Evolutionary conservation across 64 coral and sea anemone genomes (phyloP).

Genomic region (Stylophora pistillata): DNA sequence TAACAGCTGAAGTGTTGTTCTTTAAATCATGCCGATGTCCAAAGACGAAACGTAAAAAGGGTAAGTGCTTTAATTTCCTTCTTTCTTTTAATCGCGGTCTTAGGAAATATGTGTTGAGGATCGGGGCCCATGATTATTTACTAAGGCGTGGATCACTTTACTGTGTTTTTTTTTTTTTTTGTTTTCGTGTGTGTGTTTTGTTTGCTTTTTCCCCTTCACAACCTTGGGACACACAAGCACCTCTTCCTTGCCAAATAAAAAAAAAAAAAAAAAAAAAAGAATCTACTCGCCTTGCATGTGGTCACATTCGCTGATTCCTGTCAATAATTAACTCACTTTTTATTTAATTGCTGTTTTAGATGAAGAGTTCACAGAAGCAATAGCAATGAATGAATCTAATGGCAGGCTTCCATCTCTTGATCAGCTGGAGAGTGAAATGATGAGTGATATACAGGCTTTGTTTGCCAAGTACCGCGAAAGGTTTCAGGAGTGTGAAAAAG

Average conservation of each 20-base stretch:
- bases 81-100: no score
- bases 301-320: no score
- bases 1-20: constrained; percentile 37
- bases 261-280: no score
- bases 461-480: constrained; percentile 49
- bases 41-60: background rate
- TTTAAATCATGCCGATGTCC: background rate
- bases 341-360: background rate
- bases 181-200: no score
- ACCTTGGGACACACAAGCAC: no score
- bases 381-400: background rate
- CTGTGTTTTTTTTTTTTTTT: no score
- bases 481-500: background rate
- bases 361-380: background rate
- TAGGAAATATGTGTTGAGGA: no score
- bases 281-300: no score
- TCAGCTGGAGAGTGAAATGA: constrained; percentile 47
- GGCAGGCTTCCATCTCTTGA: constrained; percentile 6
- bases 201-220: no score
- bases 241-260: no score
- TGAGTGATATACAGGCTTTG: constrained; percentile 45
- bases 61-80: background rate
- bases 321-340: background rate
- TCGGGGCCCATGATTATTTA: no score
- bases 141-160: no score